Evolutionary conservation across 2,888 invertebrate genomes (phyloP), one percentile per base, ranked within the genome.

Genomic region (Myopa tessellatipennis): DNA sequence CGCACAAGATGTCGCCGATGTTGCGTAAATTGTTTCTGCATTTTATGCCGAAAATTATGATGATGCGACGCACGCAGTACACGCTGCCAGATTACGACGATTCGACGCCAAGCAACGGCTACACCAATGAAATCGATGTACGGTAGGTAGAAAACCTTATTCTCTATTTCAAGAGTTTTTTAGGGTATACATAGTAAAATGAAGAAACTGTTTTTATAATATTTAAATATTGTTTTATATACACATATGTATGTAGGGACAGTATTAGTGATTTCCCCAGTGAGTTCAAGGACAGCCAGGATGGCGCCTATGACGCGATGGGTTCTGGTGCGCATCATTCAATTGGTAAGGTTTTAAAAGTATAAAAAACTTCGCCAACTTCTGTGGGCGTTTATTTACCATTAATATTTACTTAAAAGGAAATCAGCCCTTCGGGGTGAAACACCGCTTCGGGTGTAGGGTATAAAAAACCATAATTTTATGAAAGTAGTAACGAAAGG

Each of bases 1-100:
- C 97, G 0, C 96, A 97, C 89, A 95, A 95, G 83, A 97, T 98
- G 96, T 95, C 97, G 0, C 95, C 96, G 0, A 94, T 95, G 93
- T 95, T 97, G 85, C 93, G 95, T 85, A 94, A 94, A 85, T 90
- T 98, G 80, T 98, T 98, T 89, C 91, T 98, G n/a, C 94, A 96
- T 86, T 93, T 96, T 86, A 95, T 98, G 95, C 98, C 98, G 0
- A 93, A 95, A 82, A 89, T 97, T 40, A 91, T 98, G 85, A 94
- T 97, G 92, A 97, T 98, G 95, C 91, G 96, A 75, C 91, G 97
- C 81, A 97, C 97, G 16, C 95, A 95, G 81, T 96, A 96, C 87
- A 93, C 95, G 0, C 90, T 95, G 52, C 95, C 95, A 0, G 95
- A 96, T 86, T 96, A 95, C 84, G 95, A 95, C 83, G 95, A 95